Percentiles rank a stretch among this genome's conserved stretches.
These are phyloP conservation scores for Pygocentrus nattereri DNA, from an alignment of 2,797 vertebrate genomes.

Conservation along the genomic window DNA sequence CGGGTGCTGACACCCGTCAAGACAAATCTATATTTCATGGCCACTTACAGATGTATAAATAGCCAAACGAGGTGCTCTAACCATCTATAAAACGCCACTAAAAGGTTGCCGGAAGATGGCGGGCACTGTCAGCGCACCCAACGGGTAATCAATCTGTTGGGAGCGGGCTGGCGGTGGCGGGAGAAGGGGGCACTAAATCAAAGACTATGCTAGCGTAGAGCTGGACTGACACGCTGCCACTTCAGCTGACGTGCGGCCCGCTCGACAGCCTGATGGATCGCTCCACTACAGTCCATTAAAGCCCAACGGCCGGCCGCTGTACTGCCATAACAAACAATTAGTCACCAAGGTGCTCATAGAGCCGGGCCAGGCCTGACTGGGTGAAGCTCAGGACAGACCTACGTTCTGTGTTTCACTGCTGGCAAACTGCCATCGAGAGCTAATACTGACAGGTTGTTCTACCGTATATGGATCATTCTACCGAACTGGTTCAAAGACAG, in stretches of 20 bases:
- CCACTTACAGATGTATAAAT: conserved; percentile 88
- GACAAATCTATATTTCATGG: conserved; percentile 87
- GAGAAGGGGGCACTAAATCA: conserved; percentile 79
- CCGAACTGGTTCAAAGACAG: too few species aligned
- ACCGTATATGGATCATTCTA: neutral
- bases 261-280: conserved; percentile 81
- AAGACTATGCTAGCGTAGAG: conserved; percentile 68
- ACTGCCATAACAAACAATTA: conserved; percentile 85
- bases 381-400: neutral
- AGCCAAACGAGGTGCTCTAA: conserved; percentile 83
- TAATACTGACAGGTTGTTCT: neutral
- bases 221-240: conserved; percentile 75
- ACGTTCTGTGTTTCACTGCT: neutral
- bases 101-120: conserved; percentile 83
- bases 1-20: conserved; percentile 79
- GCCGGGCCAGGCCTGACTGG: conserved; percentile 57
- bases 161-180: conserved; percentile 64
- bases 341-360: conserved; percentile 74
- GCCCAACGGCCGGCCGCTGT: conserved; percentile 73
- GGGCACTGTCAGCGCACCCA: conserved; percentile 72
- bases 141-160: conserved; percentile 79
- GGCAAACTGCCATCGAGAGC: neutral
- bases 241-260: conserved; percentile 74
- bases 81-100: conserved; percentile 85
- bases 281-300: conserved; percentile 83